Percentiles rank a stretch among this genome's conserved stretches.
phyloP scores from a whole-genome alignment of 2,797 vertebrate species.

The Aplochiton taeniatus region DNA sequence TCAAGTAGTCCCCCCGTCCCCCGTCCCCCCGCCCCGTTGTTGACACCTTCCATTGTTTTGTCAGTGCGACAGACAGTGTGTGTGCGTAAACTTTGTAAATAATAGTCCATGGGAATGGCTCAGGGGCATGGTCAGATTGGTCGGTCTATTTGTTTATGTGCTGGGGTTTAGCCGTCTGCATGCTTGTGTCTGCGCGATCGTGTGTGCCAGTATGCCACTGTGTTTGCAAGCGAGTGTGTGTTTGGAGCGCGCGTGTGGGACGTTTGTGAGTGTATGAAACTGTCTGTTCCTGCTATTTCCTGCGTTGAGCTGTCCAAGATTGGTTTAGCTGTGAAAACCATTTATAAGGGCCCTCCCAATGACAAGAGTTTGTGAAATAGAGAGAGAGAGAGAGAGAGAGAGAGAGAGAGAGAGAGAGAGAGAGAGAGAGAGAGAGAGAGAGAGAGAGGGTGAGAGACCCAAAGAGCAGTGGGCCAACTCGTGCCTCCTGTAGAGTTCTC shows the following conservation, averaged over 20 bases:
- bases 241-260: not conserved
- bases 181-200: slow-evolving; percentile 1
- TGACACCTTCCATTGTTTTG: too few species aligned
- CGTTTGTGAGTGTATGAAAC: not conserved
- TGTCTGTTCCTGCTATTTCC: not conserved
- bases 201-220: not conserved
- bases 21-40: too few species aligned
- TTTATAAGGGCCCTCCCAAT: not conserved
- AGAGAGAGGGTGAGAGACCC: slow-evolving; percentile 15
- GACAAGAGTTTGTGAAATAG: not conserved
- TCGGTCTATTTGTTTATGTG: slow-evolving; percentile 7
- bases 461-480: not conserved
- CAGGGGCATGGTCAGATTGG: slow-evolving; percentile 5
- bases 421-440: not conserved
- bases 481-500: slow-evolving; percentile 48
- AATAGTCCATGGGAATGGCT: not conserved
- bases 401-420: slow-evolving; percentile 14
- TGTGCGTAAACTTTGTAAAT: not conserved
- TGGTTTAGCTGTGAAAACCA: not conserved
- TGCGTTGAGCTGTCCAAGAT: not conserved
- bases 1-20: too few species aligned
- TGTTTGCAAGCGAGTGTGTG: not conserved
- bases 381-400: not conserved
- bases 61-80: slow-evolving; percentile 6
- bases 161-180: slow-evolving; percentile 2